Percentiles rank a stretch among this genome's conserved stretches.
Conservation (phyloP, 1,140 invertebrate genomes). For the Drosophila burlai region DNA sequence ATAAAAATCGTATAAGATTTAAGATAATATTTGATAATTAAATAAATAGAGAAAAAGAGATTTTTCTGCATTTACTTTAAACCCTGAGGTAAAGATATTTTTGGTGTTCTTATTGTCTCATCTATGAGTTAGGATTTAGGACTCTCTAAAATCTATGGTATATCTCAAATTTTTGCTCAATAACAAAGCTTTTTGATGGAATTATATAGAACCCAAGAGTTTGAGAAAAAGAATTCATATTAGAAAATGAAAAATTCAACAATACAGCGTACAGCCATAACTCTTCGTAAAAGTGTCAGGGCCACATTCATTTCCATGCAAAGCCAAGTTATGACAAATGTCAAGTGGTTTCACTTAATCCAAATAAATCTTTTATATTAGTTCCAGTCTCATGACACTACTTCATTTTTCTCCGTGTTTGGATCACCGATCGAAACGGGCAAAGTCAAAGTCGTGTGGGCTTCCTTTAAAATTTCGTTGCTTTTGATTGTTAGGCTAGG, state of each 20-base stretch:
- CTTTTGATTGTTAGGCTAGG: slow-evolving; percentile 38
- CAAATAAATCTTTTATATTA: slow-evolving; percentile 6
- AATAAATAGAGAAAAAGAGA: background rate
- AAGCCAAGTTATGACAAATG: background rate
- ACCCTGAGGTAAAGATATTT: background rate
- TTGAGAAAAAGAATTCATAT: background rate
- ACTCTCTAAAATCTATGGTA: background rate
- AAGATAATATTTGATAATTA: background rate
- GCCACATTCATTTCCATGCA: background rate
- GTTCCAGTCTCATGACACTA: background rate
- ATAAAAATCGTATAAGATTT: background rate
- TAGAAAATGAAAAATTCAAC: background rate
- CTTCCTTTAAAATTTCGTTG: slow-evolving; percentile 42
- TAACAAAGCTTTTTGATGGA: background rate
- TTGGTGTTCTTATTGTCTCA: background rate
- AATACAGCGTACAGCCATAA: background rate
- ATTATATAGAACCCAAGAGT: too few species aligned
- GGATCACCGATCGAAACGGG: slow-evolving; percentile 26
- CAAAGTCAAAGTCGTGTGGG: slow-evolving; percentile 78
- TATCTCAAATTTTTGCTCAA: background rate
- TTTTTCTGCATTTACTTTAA: background rate
- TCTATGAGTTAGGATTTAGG: too few species aligned
- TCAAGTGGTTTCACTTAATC: background rate
- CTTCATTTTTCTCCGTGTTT: slow-evolving; percentile 9
- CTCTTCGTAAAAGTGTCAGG: slow-evolving; percentile 2